phyloP scores from a whole-genome alignment of 2,113 vertebrate species.

The Mionectes macconnelli region DNA sequence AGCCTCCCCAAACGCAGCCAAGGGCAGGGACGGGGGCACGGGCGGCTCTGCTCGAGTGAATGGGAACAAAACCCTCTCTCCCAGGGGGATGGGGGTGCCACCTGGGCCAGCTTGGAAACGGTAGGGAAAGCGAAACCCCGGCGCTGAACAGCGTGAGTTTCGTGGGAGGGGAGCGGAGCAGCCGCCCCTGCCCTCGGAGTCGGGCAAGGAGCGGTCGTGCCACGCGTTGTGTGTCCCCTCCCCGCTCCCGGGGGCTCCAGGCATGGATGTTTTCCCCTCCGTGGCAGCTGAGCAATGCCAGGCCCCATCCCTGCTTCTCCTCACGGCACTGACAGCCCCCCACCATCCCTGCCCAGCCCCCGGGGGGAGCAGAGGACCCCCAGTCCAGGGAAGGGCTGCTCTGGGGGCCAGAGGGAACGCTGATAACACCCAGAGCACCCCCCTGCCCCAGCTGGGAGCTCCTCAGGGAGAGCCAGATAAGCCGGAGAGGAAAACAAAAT shows the following conservation, averaged over 20 bases:
- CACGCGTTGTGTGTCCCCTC: background rate
- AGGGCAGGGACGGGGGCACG: rapidly evolving
- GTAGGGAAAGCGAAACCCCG: rapidly evolving
- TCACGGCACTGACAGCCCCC: background rate
- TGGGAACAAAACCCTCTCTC: background rate
- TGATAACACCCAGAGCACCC: background rate
- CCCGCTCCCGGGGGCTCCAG: rapidly evolving
- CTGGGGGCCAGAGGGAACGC: background rate
- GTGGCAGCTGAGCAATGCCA: background rate
- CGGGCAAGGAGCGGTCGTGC: too few species aligned
- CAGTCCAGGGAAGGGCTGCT: rapidly evolving
- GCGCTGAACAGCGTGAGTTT: rapidly evolving
- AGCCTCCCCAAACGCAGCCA: background rate
- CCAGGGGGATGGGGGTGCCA: rapidly evolving
- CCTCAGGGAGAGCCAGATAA: background rate
- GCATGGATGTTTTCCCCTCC: background rate
- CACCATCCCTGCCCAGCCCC: background rate
- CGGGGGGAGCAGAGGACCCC: rapidly evolving
- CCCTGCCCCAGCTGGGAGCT: background rate
- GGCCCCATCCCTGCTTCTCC: background rate
- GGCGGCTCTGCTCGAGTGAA: rapidly evolving
- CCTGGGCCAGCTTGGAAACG: rapidly evolving
- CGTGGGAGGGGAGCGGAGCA: rapidly evolving
- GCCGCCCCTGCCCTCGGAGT: too few species aligned
- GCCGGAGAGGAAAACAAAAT: background rate